These are phyloP conservation scores for Acipenser ruthenus DNA, from an alignment of 2,797 vertebrate species.

Conservation along the genomic window DNA sequence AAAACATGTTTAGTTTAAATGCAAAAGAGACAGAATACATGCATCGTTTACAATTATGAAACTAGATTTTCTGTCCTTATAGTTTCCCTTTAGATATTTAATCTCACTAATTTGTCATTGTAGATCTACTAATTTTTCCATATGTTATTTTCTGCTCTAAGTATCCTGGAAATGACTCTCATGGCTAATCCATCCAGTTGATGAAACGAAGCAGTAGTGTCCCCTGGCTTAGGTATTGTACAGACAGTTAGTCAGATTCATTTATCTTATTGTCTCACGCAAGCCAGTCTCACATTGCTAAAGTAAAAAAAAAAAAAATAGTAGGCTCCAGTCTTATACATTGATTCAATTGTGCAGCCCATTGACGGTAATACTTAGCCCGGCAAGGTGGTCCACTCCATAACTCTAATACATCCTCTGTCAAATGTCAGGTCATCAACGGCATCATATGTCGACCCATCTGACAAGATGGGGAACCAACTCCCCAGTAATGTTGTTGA, in stretches of 20 bases:
- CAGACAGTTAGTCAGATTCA: slow-evolving; percentile 13
- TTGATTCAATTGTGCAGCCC: too few species aligned
- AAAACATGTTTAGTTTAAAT: background rate
- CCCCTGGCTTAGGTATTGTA: slow-evolving; percentile 32
- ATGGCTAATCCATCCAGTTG: slow-evolving; percentile 34
- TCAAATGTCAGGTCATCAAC: too few species aligned
- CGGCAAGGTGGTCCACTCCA: too few species aligned
- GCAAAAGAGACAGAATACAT: slow-evolving; percentile 1
- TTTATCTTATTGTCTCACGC: slow-evolving; percentile 40
- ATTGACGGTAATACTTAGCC: too few species aligned
- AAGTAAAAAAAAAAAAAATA: background rate
- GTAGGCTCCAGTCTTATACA: too few species aligned
- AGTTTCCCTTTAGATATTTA: slow-evolving; percentile 1
- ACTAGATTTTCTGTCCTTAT: background rate
- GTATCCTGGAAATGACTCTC: slow-evolving; percentile 31
- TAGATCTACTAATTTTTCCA: slow-evolving; percentile 43
- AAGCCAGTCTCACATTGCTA: slow-evolving; percentile 28
- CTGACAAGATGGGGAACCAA: too few species aligned
- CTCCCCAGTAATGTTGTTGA: too few species aligned
- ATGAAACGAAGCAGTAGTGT: slow-evolving; percentile 47
- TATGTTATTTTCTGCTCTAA: slow-evolving; percentile 38
- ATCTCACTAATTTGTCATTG: slow-evolving; percentile 12
- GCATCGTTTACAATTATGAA: background rate
- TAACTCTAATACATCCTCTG: too few species aligned
- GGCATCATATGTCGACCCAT: too few species aligned